Evolutionary conservation across 2,797 vertebrate genomes (phyloP), one percentile per base, ranked within the genome.

Genomic region (Philypnodon macrostomus): DNA sequence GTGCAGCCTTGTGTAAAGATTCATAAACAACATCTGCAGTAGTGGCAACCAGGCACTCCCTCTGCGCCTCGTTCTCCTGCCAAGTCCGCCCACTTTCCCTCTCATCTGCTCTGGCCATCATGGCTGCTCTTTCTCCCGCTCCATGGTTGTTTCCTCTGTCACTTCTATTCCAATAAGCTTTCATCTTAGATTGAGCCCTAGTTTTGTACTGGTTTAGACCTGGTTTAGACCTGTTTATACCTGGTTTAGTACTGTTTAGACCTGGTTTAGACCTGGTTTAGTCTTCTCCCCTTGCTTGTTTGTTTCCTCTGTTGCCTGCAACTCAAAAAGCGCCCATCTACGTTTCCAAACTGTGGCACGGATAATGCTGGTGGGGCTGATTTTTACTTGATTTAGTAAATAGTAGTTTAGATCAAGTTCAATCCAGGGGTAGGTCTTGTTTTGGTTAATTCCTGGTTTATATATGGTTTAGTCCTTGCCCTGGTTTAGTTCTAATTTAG

Each of bases 21-120:
- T 62, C 67, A 61, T 47, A 72, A 80, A 78, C 68, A 75, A 70
- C 70, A 80, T 81, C 76, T 79, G 75, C 59, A 79, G 62, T 59
- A 50, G 50, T 18, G 42, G 71, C 46, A 51, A 58, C 48, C 42
- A 33, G 56, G 65, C 70, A 53, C 61, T 68, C 64, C 64, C 71
- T 53, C 67, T 61, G 62, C 32, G 47, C 52, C 60, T 66, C 18
- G 15, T 63, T 60, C 66, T 70, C 47, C 71, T 80, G 76, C 75
- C 81, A 81, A 75, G 60, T 70, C 66, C 15, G 31, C 63, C 59
- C 37, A 54, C 53, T 2, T 44, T 51, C 37, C 35, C 44, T 61
- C 78, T 79, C 75, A 63, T 79, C 70, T 71, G 63, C 70, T 62
- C 63, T n/a, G 58, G 52, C 75, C 72, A 58, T 73, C 67, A 52